Evolutionary conservation across 2,113 vertebrate genomes (phyloP).

Genomic region (Tupaia tana): DNA sequence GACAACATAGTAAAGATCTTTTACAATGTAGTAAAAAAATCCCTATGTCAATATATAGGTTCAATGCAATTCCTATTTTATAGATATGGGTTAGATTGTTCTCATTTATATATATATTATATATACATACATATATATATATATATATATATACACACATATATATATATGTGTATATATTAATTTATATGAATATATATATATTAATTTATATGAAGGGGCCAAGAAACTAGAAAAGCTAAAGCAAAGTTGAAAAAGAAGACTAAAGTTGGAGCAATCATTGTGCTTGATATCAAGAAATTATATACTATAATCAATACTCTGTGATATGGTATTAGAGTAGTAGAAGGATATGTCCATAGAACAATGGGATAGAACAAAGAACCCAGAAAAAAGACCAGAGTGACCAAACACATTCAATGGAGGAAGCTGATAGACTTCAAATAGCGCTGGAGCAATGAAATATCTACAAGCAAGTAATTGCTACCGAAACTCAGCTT

Average conservation of each 20-base stretch:
- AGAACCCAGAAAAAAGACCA: not conserved
- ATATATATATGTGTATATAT: too few relatives aligned
- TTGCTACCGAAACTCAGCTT: not conserved
- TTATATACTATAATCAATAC: not conserved
- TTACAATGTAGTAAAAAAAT: not conserved
- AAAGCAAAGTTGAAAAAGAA: not conserved
- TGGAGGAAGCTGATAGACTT: not conserved
- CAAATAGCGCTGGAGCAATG: not conserved
- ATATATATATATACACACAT: too few relatives aligned
- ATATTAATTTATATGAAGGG: not conserved
- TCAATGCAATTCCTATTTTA: not conserved
- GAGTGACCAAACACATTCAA: not conserved
- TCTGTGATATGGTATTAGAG: too few relatives aligned
- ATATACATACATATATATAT: too few relatives aligned
- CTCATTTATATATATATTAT: too few relatives aligned
- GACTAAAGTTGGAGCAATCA: not conserved
- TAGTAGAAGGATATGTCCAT: not conserved
- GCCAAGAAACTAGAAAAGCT: not conserved
- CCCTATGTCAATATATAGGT: not conserved
- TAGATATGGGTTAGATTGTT: not conserved
- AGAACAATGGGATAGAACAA: not conserved
- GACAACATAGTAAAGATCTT: not conserved
- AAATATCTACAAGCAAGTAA: not conserved
- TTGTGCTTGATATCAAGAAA: not conserved
- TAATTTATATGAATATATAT: too few relatives aligned